phyloP scores from a whole-genome alignment of 2,797 vertebrate genomes.

The Bradypodion pumilum region DNA sequence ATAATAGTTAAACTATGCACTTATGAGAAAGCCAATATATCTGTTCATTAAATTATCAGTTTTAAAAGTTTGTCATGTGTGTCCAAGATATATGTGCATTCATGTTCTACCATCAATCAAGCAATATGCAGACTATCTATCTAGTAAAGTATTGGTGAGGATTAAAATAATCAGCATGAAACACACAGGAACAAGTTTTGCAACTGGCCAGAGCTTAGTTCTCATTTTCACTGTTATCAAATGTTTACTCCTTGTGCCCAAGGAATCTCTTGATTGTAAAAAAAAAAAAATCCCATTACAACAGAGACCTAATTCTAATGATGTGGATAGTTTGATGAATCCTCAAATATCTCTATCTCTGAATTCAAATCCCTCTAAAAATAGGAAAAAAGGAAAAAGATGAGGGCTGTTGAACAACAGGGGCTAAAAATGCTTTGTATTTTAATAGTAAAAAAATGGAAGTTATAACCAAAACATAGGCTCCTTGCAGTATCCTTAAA shows the following conservation, averaged over 20 bases:
- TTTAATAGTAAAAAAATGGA: too few relatives aligned
- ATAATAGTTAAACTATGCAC: too few relatives aligned
- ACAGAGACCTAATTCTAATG: background rate
- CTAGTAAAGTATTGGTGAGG: background rate
- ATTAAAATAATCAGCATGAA: background rate
- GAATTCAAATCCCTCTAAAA: background rate
- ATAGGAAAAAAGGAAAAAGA: too few relatives aligned
- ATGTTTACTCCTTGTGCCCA: background rate
- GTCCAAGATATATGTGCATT: background rate
- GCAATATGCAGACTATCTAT: fast-evolving
- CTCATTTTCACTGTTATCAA: too few relatives aligned
- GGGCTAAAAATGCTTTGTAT: too few relatives aligned
- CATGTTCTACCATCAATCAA: slow-evolving; percentile 8
- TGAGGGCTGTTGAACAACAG: too few relatives aligned
- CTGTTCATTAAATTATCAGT: slow-evolving; percentile 34
- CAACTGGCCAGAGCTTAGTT: background rate
- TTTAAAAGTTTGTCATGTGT: background rate
- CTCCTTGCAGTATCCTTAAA: background rate
- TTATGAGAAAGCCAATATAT: background rate
- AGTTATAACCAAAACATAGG: background rate
- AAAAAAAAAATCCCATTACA: too few relatives aligned
- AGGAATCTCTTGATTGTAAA: background rate
- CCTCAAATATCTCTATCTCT: too few relatives aligned
- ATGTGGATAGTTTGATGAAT: too few relatives aligned
- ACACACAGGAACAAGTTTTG: background rate